Conservation (phyloP, 2,113 vertebrate genomes). For the Callospermophilus lateralis region DNA sequence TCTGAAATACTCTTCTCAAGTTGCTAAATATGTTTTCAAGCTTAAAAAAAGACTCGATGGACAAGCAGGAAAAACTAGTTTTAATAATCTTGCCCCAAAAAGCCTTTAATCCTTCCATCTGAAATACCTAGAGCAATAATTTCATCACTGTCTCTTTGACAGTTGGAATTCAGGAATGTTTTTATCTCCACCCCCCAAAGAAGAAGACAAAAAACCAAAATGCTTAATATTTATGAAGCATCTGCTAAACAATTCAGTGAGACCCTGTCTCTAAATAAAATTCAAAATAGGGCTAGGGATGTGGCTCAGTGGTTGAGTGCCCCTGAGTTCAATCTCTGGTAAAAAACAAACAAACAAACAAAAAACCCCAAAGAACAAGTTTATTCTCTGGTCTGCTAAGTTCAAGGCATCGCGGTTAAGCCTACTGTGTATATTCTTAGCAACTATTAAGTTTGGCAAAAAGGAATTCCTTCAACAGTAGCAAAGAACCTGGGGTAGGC, state of each 20-base stretch:
- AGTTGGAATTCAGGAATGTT: constrained; percentile 31
- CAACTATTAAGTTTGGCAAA: not conserved
- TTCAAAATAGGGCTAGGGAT: too few relatives aligned
- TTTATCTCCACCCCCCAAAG: not conserved
- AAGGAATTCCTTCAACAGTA: not conserved
- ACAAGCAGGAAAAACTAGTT: constrained; percentile 77
- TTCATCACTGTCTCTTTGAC: not conserved
- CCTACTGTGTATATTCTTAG: not conserved
- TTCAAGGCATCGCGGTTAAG: not conserved
- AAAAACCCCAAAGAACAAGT: too few relatives aligned
- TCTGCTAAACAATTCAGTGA: not conserved
- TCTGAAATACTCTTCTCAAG: constrained; percentile 53
- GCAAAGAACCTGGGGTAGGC: not conserved
- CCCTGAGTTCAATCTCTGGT: too few relatives aligned
- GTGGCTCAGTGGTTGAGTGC: too few relatives aligned
- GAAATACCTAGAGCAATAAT: constrained; percentile 38
- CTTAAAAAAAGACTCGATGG: constrained; percentile 52
- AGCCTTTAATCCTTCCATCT: constrained; percentile 62
- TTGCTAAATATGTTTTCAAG: constrained; percentile 65
- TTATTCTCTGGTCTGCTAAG: not conserved
- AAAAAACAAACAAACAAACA: too few relatives aligned
- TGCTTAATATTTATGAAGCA: constrained; percentile 24
- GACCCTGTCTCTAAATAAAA: too few relatives aligned
- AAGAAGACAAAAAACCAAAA: not conserved
- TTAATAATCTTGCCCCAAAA: constrained; percentile 66